phyloP scores from a whole-genome alignment of 2,888 invertebrate genomes.

The Thereva unica region DNA sequence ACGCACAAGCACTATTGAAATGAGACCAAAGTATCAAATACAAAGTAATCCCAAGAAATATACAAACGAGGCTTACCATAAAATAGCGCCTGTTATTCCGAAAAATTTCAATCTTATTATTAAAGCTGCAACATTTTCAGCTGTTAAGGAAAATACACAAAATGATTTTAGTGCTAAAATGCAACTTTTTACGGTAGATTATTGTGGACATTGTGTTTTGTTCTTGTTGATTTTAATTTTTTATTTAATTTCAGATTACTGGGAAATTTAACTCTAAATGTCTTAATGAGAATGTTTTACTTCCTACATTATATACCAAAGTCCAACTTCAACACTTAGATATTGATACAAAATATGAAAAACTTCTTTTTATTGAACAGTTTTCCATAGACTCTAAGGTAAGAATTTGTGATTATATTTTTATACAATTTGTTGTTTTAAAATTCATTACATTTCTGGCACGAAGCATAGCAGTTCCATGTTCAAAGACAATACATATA shows the following conservation, averaged over 20 bases:
- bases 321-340: conserved; percentile 68
- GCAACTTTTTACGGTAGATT: conserved; percentile 64
- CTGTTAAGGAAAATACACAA: conserved; percentile 69
- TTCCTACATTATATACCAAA: conserved; percentile 67
- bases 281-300: conserved; percentile 53
- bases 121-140: conserved; percentile 71
- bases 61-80: conserved; percentile 63
- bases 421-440: conserved; percentile 27
- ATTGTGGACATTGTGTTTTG: conserved; percentile 46
- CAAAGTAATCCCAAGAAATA: conserved; percentile 42
- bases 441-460: not conserved
- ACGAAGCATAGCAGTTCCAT: too few relatives aligned
- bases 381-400: conserved; percentile 70
- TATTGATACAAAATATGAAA: conserved; percentile 65
- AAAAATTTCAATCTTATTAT: conserved; percentile 78
- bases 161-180: conserved; percentile 73
- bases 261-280: conserved; percentile 64
- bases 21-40: conserved; percentile 33
- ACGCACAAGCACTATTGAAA: conserved; percentile 31
- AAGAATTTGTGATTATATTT: conserved; percentile 38
- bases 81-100: conserved; percentile 77
- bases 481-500: too few relatives aligned
- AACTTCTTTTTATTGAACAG: conserved; percentile 62
- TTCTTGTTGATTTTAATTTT: not conserved
- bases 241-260: conserved; percentile 58